phyloP scores from a whole-genome alignment of 2,888 invertebrate species.

The Siphonodentalium dalli region DNA sequence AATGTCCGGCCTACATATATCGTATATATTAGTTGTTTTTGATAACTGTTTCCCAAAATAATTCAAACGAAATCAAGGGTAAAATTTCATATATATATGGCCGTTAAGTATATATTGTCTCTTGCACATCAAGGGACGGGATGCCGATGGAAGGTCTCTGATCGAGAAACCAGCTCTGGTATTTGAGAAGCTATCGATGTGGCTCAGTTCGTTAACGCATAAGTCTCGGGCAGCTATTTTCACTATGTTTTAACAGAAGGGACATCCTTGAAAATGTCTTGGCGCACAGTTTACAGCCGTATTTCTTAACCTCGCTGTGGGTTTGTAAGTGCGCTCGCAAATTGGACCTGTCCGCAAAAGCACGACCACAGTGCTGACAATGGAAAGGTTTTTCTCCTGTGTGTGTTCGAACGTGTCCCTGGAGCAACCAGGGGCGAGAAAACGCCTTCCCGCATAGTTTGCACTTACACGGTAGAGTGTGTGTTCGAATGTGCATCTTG shows the following conservation, averaged over 20 bases:
- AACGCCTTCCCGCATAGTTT: slow-evolving; percentile 96
- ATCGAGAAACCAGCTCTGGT: no score
- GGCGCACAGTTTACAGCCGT: slow-evolving; percentile 88
- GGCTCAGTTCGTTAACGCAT: no score
- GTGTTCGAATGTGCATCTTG: slow-evolving; percentile 98
- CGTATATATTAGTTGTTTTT: no score
- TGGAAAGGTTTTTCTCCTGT: slow-evolving; percentile 98
- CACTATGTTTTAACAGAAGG: slow-evolving; percentile 82
- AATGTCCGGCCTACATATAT: no score
- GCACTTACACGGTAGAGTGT: slow-evolving; percentile 97
- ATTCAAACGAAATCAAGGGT: no score
- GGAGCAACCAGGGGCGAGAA: slow-evolving; percentile 94
- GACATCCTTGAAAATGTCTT: slow-evolving; percentile 99
- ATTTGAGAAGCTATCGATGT: no score
- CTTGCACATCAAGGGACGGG: no score
- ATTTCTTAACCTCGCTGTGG: slow-evolving; percentile 96
- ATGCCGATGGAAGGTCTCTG: no score
- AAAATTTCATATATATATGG: no score
- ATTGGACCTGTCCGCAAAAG: slow-evolving; percentile 96
- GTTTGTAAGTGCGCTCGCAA: slow-evolving; percentile 95
- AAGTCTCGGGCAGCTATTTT: slow-evolving; percentile 23
- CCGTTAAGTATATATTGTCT: no score
- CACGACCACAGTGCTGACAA: slow-evolving; percentile 92
- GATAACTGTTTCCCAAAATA: no score
- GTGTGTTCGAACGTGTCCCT: slow-evolving; percentile 96